Percentiles rank a stretch among this genome's conserved stretches.
Conservation (phyloP, 1,140 invertebrate species). For the Tigriopus japonicus region DNA sequence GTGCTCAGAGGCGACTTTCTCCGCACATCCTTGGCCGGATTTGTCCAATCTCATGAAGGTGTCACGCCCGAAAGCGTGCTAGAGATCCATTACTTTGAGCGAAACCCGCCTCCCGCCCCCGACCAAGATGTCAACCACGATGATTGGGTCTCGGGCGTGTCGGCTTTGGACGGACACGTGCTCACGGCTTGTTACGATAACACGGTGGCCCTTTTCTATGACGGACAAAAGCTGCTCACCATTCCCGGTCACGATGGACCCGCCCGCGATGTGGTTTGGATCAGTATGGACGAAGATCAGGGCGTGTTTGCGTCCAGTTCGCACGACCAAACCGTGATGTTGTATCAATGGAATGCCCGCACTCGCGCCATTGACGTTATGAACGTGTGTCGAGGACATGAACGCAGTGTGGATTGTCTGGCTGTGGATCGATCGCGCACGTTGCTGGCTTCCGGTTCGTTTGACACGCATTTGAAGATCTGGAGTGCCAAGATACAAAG, state of each 20-base stretch:
- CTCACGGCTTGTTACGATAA: constrained; percentile 88
- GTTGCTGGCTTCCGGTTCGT: constrained; percentile 69
- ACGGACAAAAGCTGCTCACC: not conserved
- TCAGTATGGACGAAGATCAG: not conserved
- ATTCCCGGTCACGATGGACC: constrained; percentile 51
- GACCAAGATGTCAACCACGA: constrained; percentile 77
- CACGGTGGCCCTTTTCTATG: constrained; percentile 68
- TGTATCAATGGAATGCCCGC: constrained; percentile 69
- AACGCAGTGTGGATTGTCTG: constrained; percentile 66
- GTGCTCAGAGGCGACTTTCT: constrained; percentile 1
- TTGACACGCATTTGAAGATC: constrained; percentile 49
- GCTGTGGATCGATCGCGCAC: constrained; percentile 41
- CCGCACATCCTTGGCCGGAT: not conserved
- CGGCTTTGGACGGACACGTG: constrained; percentile 39
- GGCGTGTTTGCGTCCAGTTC: constrained; percentile 30
- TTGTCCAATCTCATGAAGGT: constrained; percentile 20
- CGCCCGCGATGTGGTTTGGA: constrained; percentile 51
- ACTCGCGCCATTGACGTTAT: constrained; percentile 58
- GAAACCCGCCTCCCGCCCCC: constrained; percentile 66
- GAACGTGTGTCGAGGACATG: constrained; percentile 64
- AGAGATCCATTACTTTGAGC: constrained; percentile 73
- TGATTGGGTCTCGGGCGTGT: constrained; percentile 70
- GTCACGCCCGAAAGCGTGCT: constrained; percentile 53
- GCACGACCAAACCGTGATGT: constrained; percentile 72
- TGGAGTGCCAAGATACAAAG: constrained; percentile 24